Conservation (phyloP, 2,888 invertebrate genomes). For the Himalopsyche japonica region DNA sequence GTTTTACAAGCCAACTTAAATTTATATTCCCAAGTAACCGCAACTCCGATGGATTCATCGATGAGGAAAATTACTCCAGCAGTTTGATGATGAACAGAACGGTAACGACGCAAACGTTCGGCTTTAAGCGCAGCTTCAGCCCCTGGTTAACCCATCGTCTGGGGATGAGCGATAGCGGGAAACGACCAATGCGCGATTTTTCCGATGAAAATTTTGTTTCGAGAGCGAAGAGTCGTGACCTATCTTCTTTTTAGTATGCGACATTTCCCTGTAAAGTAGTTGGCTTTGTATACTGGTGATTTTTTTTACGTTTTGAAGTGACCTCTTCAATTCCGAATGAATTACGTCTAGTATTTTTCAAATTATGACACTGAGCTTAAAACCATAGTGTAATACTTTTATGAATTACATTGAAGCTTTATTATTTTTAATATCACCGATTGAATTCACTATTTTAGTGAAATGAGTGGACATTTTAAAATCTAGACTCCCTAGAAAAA, state of each 20-base stretch:
- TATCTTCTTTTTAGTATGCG: background rate
- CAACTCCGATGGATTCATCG: background rate
- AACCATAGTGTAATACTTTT: too few species aligned
- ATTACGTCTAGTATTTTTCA: too few species aligned
- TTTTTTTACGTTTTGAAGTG: too few species aligned
- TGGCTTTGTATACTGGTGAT: background rate
- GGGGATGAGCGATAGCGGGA: background rate
- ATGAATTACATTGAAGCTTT: too few species aligned
- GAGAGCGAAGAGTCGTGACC: background rate
- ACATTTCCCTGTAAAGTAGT: background rate
- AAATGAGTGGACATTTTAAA: too few species aligned
- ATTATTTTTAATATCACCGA: too few species aligned
- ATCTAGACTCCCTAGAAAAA: too few species aligned
- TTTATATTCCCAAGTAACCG: background rate
- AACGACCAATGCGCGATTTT: background rate
- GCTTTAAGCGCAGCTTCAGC: background rate
- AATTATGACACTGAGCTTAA: too few species aligned
- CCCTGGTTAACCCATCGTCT: background rate
- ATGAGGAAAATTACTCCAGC: background rate
- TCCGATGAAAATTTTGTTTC: background rate
- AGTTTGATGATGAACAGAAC: background rate
- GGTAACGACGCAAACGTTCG: background rate
- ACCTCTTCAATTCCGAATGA: too few species aligned
- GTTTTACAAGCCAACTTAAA: background rate
- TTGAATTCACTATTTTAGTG: too few species aligned